Evolutionary conservation across 2,113 vertebrate genomes (phyloP).

Genomic region (Trachemys scripta): DNA sequence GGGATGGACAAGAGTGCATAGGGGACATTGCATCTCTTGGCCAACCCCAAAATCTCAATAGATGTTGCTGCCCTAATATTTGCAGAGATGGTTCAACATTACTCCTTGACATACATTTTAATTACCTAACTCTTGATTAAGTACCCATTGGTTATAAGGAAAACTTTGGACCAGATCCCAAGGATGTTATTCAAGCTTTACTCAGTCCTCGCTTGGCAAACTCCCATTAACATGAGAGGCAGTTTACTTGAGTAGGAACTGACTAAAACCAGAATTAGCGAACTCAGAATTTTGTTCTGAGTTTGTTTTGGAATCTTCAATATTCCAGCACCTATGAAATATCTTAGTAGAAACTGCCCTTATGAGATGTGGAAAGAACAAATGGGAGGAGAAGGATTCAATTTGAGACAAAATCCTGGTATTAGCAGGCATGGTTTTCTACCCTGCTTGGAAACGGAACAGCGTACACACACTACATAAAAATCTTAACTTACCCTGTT

Average conservation of each 20-base stretch:
- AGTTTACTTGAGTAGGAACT: too few species aligned
- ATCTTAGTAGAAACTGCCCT: constrained; percentile 22
- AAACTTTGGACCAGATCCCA: too few species aligned
- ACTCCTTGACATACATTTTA: neutral
- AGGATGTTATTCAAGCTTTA: too few species aligned
- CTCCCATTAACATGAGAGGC: too few species aligned
- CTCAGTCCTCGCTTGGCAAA: too few species aligned
- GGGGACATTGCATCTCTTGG: neutral
- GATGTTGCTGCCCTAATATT: neutral
- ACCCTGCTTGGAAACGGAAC: neutral
- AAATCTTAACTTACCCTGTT: neutral
- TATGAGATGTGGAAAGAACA: constrained; percentile 43
- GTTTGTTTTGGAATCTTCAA: neutral
- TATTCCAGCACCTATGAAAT: neutral
- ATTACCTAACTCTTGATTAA: too few species aligned
- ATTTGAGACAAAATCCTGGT: constrained; percentile 12
- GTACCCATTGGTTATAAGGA: too few species aligned
- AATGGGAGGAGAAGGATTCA: constrained; percentile 28
- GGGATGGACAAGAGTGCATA: neutral
- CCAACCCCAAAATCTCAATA: neutral
- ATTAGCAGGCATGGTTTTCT: neutral
- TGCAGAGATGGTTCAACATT: neutral
- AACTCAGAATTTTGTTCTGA: neutral
- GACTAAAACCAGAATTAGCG: too few species aligned
- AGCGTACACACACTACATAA: neutral